Percentiles rank a stretch among this genome's conserved stretches.
These are phyloP conservation scores for Hypothenemus hampei DNA, from an alignment of 1,140 invertebrate species.

Conservation along the genomic window DNA sequence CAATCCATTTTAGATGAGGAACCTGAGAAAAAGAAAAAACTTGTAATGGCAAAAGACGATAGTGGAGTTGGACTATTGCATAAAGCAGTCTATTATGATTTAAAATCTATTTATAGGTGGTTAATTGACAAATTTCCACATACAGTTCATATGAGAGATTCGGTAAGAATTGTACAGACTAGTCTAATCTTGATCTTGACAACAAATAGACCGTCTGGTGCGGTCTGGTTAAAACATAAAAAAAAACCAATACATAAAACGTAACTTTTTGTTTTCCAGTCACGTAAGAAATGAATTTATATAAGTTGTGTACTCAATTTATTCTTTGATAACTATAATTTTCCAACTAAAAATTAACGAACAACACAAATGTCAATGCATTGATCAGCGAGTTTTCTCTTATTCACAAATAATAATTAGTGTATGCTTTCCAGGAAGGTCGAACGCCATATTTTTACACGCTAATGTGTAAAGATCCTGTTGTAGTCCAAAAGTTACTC, in stretches of 20 bases:
- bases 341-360: too few relatives aligned
- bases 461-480: constrained; percentile 59
- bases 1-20: constrained; percentile 57
- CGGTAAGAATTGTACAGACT: constrained; percentile 56
- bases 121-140: constrained; percentile 69
- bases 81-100: constrained; percentile 73
- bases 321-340: not conserved
- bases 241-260: too few relatives aligned
- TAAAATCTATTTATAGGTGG: constrained; percentile 67
- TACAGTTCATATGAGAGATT: constrained; percentile 68
- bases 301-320: not conserved
- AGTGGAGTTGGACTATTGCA: constrained; percentile 71
- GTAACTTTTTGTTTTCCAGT: too few relatives aligned
- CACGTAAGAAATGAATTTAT: constrained; percentile 5
- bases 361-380: too few relatives aligned
- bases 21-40: constrained; percentile 54
- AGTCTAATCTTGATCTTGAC: too few relatives aligned
- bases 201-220: too few relatives aligned
- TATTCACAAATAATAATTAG: too few relatives aligned
- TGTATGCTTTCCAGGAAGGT: constrained; percentile 67
- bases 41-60: constrained; percentile 65
- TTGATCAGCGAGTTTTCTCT: too few relatives aligned
- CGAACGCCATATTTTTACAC: constrained; percentile 80
- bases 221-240: too few relatives aligned
- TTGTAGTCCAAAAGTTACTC: constrained; percentile 59